Percentiles rank a stretch among this genome's conserved stretches.
phyloP scores from a whole-genome alignment of 2,113 vertebrate genomes.

The Gallinago jamesoni region DNA sequence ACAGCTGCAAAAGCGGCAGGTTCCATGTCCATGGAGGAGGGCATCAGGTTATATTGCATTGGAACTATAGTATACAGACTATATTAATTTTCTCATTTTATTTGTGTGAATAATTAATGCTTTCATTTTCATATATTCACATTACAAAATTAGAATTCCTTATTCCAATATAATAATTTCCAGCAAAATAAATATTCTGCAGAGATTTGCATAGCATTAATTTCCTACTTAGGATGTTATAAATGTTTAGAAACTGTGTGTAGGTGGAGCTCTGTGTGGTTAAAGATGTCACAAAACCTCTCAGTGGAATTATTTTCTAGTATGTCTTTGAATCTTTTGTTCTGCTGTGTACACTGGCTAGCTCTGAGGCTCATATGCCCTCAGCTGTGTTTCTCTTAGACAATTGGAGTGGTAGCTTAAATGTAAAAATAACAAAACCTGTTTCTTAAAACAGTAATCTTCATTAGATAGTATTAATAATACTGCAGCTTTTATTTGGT shows the following conservation, averaged over 20 bases:
- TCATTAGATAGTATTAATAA: conserved; percentile 33
- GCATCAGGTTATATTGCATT: neutral
- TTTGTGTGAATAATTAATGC: conserved; percentile 62
- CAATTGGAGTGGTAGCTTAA: neutral
- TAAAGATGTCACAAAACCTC: conserved; percentile 22
- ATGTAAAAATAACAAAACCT: neutral
- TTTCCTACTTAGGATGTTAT: conserved; percentile 24
- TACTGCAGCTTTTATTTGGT: neutral
- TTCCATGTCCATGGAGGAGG: neutral
- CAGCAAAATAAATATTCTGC: conserved; percentile 46
- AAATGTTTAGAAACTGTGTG: conserved; percentile 53
- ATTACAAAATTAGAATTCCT: conserved; percentile 13
- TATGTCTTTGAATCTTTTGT: conserved; percentile 46
- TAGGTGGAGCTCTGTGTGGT: neutral
- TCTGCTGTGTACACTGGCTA: neutral
- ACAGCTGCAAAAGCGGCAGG: neutral
- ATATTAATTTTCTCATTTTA: conserved; percentile 9
- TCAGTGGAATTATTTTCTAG: conserved; percentile 1
- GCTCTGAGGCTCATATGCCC: neutral
- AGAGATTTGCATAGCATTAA: conserved; percentile 51
- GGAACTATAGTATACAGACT: neutral
- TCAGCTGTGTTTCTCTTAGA: conserved; percentile 43
- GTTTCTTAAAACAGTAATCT: neutral
- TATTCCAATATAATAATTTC: conserved; percentile 22
- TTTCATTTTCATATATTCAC: conserved; percentile 53